These are phyloP conservation scores for Vicugna pacos DNA, from an alignment of 2,113 vertebrate genomes.

Conservation along the genomic window DNA sequence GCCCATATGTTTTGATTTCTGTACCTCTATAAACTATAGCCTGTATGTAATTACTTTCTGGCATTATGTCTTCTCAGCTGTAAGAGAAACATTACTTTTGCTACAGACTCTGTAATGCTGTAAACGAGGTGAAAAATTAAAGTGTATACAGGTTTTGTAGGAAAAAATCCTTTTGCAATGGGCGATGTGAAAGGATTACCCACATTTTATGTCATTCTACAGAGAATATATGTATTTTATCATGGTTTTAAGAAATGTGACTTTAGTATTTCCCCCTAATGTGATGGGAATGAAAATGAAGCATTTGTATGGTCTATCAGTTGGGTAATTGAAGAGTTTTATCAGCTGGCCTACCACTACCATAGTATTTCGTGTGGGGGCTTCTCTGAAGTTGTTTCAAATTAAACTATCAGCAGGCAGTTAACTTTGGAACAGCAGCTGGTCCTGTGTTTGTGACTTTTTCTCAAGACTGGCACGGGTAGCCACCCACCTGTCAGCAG, in stretches of 20 bases:
- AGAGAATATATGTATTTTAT: conserved; percentile 19
- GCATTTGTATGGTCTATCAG: not conserved
- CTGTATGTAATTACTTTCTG: conserved; percentile 69
- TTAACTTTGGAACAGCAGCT: conserved; percentile 46
- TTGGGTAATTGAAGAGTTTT: conserved; percentile 61
- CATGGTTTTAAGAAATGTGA: conserved; percentile 50
- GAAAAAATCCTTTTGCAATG: not conserved
- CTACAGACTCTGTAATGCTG: conserved; percentile 61
- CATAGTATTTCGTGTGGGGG: not conserved
- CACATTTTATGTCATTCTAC: conserved; percentile 53
- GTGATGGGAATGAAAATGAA: conserved; percentile 53
- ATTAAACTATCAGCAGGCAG: conserved; percentile 55
- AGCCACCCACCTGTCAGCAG: not conserved
- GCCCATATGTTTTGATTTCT: conserved; percentile 73
- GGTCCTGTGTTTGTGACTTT: conserved; percentile 19
- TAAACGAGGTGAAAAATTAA: conserved; percentile 72
- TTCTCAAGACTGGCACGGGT: not conserved
- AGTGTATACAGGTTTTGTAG: conserved; percentile 28
- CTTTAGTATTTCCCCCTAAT: conserved; percentile 10
- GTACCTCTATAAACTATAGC: conserved; percentile 59
- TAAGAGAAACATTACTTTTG: conserved; percentile 70
- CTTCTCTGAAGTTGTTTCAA: conserved; percentile 53
- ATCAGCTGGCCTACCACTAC: conserved; percentile 48
- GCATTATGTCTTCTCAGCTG: conserved; percentile 69
- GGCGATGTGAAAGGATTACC: conserved; percentile 49